A percentile compares a stretch with the other conserved stretches of the same genome.
Evolutionary conservation across 2,797 vertebrate genomes (phyloP).

Genomic region (Xenentodon cancila): DNA sequence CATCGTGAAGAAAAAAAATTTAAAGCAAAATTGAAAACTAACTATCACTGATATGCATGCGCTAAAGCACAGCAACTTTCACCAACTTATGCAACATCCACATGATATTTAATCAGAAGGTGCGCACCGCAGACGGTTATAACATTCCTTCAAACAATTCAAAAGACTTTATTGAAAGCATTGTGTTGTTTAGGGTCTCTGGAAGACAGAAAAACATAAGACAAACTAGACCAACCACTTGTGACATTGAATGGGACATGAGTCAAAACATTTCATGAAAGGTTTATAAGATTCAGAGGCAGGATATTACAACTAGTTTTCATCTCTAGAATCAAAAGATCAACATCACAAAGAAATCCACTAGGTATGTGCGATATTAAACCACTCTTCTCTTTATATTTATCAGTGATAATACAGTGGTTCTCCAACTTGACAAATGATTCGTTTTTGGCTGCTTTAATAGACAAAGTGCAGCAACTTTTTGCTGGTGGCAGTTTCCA

Average conservation of each 20-base stretch:
- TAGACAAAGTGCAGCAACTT: conserved; percentile 13
- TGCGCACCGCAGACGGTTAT: too few relatives aligned
- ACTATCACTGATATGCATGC: too few relatives aligned
- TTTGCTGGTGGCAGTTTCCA: conserved; percentile 28
- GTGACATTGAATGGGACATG: too few relatives aligned
- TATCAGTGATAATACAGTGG: neutral
- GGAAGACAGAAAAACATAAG: too few relatives aligned
- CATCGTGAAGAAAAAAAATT: too few relatives aligned
- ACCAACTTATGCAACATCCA: too few relatives aligned
- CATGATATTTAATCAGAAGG: too few relatives aligned
- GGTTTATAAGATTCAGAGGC: neutral
- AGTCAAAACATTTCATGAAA: neutral
- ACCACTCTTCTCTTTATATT: neutral
- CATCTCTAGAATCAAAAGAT: neutral
- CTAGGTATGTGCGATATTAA: conserved; percentile 5
- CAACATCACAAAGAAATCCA: neutral
- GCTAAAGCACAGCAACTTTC: too few relatives aligned
- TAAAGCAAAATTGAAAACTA: too few relatives aligned
- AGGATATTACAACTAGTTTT: neutral
- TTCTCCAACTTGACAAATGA: neutral
- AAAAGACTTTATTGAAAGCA: too few relatives aligned
- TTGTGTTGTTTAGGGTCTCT: too few relatives aligned
- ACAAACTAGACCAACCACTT: neutral
- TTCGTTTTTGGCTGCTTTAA: conserved; percentile 10
- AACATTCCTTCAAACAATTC: too few relatives aligned